Evolutionary conservation across 2,888 invertebrate species (phyloP), one percentile per base, ranked within the genome.

Genomic region (Pogonocherus hispidulus): DNA sequence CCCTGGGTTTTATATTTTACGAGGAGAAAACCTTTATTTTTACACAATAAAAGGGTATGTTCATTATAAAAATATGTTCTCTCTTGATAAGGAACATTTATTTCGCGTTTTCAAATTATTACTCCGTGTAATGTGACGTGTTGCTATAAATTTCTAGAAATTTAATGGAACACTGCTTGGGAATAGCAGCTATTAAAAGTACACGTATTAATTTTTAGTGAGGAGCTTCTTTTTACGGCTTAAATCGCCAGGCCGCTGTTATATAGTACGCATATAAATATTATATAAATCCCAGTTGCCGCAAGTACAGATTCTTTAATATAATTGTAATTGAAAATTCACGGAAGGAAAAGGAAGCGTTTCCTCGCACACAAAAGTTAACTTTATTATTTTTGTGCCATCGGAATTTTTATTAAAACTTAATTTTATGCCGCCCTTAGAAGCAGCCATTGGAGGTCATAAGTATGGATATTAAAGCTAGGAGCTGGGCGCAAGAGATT

Each of bases 281-380:
- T 55, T 37, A 37, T 55, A 37, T 32, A 52, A 18, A 55, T 3
- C 19, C 20, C 11, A 9, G 11, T 20, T 19, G 27, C 37, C 18
- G 18, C 19, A 19, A n/a, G n/a, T n/a, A n/a, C n/a, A n/a, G n/a
- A 37, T 32, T 11, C 55, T 18, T 9, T n/a, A 55, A 35, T 35
- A 20, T 32, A 55, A 55, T 37, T 11, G 35, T 55, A 55, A 55
- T 55, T 55, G 55, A 55, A 55, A 55, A 55, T 32, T n/a, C 14
- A 55, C 23, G 52, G 52, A 27, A 23, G 27, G 1, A 16, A 19
- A 14, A 19, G 1, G 11, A 55, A 19, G 11, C 35, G 20, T 27
- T 37, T 55, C 35, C 37, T 20, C 55, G 5, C 35, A 18, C 2
- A n/a, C n/a, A n/a, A 19, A 20, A 55, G 27, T 35, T 9, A 55